Conservation (phyloP, 2,888 invertebrate species). For the Trichogramma dendrolimi region DNA sequence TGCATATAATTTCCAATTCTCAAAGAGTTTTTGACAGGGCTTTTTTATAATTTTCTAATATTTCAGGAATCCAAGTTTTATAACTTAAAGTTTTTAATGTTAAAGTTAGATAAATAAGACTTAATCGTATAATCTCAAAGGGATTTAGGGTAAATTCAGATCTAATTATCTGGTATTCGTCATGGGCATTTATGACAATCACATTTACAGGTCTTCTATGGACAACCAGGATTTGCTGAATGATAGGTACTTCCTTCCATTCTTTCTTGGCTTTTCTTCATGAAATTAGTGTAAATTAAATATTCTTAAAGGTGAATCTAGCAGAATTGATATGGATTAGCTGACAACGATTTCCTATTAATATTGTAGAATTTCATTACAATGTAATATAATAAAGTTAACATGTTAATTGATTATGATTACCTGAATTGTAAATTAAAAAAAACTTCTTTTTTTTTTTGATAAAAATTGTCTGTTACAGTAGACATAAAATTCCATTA, state of each 20-base stretch:
- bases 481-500: constrained; percentile 25
- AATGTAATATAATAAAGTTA: constrained; percentile 32
- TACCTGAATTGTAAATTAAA: constrained; percentile 11
- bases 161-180: constrained; percentile 20
- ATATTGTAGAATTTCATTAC: constrained; percentile 37
- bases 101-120: constrained; percentile 11
- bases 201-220: constrained; percentile 48
- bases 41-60: constrained; percentile 22
- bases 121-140: constrained; percentile 20
- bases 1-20: background rate
- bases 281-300: constrained; percentile 29
- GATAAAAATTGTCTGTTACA: constrained; percentile 23
- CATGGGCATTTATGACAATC: constrained; percentile 39
- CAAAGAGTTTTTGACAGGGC: constrained; percentile 18
- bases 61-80: constrained; percentile 26
- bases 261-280: constrained; percentile 31
- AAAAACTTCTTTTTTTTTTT: constrained; percentile 24
- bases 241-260: constrained; percentile 45
- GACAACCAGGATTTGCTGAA: constrained; percentile 49
- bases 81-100: constrained; percentile 16
- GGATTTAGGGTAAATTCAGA: constrained; percentile 21
- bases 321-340: constrained; percentile 41
- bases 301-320: constrained; percentile 29
- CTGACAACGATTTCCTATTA: constrained; percentile 52
- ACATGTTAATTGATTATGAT: constrained; percentile 4